Percentiles rank a stretch among this genome's conserved stretches.
These are phyloP conservation scores for Epiblema foenella DNA, from an alignment of 2,888 invertebrate genomes.

Conservation along the genomic window DNA sequence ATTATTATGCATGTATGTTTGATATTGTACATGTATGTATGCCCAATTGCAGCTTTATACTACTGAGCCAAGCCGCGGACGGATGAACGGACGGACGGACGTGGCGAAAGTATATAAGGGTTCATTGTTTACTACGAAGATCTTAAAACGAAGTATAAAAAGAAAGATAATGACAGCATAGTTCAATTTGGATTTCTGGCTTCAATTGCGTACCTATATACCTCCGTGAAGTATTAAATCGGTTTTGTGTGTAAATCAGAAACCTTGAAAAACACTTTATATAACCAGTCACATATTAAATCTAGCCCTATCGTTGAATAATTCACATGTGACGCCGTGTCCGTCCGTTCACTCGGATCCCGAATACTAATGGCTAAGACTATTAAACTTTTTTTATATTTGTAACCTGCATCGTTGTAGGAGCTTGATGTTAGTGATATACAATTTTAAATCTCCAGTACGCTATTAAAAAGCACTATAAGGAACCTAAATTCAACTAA, in stretches of 20 bases:
- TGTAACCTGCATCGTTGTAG: constrained; percentile 17
- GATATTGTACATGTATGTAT: no score
- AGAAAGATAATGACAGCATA: neutral
- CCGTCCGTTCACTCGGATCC: constrained; percentile 53
- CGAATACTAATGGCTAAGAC: constrained; percentile 64
- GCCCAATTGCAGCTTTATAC: no score
- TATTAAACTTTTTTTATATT: constrained; percentile 50
- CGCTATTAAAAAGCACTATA: neutral
- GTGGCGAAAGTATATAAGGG: no score
- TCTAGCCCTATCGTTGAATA: constrained; percentile 63
- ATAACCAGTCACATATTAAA: constrained; percentile 63
- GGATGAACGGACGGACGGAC: no score
- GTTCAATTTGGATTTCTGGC: neutral
- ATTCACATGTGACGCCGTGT: constrained; percentile 59
- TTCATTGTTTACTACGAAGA: no score
- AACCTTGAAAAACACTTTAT: constrained; percentile 55
- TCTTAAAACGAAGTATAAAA: neutral
- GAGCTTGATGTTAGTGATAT: neutral
- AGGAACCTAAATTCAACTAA: neutral
- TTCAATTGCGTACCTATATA: neutral
- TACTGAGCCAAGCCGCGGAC: no score
- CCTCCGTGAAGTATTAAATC: neutral
- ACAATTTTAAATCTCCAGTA: neutral
- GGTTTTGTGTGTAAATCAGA: constrained; percentile 2
- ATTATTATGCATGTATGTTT: no score